phyloP scores from a whole-genome alignment of 2,888 invertebrate species.

The Patella pellucida region DNA sequence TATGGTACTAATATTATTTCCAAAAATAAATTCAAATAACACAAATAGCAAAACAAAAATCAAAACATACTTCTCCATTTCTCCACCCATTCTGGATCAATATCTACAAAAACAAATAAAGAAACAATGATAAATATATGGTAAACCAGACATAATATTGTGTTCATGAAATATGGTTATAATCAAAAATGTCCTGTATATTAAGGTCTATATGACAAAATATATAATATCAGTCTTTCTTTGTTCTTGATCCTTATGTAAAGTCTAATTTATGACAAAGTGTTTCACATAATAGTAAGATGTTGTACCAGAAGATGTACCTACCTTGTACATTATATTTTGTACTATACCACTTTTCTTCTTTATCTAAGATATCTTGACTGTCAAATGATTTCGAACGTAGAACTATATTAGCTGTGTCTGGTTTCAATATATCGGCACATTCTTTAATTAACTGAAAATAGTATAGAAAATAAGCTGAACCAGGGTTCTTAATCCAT shows the following conservation, averaged over 20 bases:
- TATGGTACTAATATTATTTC: too few relatives aligned
- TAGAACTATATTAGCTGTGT: slow-evolving; percentile 81
- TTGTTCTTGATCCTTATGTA: not conserved
- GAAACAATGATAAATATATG: too few relatives aligned
- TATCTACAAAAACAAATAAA: slow-evolving; percentile 27
- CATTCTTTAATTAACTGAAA: slow-evolving; percentile 77
- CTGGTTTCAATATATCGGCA: slow-evolving; percentile 77
- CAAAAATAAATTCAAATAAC: too few relatives aligned
- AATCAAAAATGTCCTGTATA: too few relatives aligned
- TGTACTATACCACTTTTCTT: slow-evolving; percentile 88
- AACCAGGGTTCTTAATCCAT: too few relatives aligned
- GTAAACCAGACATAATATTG: too few relatives aligned
- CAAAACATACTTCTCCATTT: slow-evolving; percentile 74
- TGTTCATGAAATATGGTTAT: too few relatives aligned
- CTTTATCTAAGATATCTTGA: slow-evolving; percentile 75
- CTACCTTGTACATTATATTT: slow-evolving; percentile 79
- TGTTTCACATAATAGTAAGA: too few relatives aligned
- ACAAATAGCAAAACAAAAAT: not conserved
- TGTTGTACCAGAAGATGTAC: slow-evolving; percentile 31
- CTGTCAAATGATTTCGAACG: slow-evolving; percentile 77
- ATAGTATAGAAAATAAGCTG: not conserved
- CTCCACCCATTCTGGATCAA: slow-evolving; percentile 74
- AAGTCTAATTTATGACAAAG: too few relatives aligned
- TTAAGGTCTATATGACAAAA: too few relatives aligned
- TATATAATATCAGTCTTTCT: too few relatives aligned